phyloP scores from a whole-genome alignment of 2,888 invertebrate species.

The Parasteatoda lunata region DNA sequence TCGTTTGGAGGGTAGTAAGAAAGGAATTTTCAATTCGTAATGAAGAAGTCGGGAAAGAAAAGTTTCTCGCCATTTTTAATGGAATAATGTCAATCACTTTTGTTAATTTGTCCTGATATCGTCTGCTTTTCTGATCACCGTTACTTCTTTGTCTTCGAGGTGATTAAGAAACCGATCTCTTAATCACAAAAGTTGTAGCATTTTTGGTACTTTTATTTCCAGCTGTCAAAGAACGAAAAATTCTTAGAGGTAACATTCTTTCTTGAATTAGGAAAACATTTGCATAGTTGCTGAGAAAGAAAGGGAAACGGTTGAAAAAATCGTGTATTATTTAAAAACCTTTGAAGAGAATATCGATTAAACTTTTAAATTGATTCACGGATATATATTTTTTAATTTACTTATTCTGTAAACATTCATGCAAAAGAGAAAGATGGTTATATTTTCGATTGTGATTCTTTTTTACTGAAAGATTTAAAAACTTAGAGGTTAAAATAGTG shows the following conservation, averaged over 20 bases:
- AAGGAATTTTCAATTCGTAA: constrained; percentile 18
- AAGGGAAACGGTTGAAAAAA: too few species aligned
- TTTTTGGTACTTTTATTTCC: neutral
- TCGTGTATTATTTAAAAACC: too few species aligned
- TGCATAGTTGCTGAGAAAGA: too few species aligned
- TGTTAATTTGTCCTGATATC: neutral
- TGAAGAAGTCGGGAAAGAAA: neutral
- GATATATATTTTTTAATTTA: too few species aligned
- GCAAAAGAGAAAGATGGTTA: too few species aligned
- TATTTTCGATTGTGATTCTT: too few species aligned
- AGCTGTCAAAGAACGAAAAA: too few species aligned
- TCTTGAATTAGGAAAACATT: neutral
- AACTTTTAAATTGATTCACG: too few species aligned
- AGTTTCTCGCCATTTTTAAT: neutral
- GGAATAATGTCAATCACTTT: constrained; percentile 10
- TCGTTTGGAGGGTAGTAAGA: neutral
- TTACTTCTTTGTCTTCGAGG: neutral
- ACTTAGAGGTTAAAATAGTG: too few species aligned
- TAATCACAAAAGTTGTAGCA: neutral
- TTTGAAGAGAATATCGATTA: too few species aligned
- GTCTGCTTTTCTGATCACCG: neutral
- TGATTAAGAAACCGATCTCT: neutral
- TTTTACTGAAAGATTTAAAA: too few species aligned
- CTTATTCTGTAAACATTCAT: too few species aligned
- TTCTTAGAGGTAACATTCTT: neutral